Percentiles rank a stretch among this genome's conserved stretches.
Evolutionary conservation across 2,113 vertebrate genomes (phyloP).

Genomic region (Phylloscopus trochiloides): DNA sequence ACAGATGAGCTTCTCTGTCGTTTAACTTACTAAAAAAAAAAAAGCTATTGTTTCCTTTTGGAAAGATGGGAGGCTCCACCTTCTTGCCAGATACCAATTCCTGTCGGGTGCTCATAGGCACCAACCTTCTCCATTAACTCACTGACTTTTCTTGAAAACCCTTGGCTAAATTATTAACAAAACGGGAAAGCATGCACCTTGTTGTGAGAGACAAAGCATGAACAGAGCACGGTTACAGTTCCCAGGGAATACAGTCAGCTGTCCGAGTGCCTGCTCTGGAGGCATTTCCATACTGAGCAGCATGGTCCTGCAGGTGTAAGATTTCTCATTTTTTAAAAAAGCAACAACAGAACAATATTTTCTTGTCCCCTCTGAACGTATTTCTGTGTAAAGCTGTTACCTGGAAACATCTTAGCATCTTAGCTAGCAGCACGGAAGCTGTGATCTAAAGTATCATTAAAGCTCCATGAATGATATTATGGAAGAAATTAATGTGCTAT

Average conservation of each 20-base stretch:
- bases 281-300: constrained; percentile 15
- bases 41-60: constrained; percentile 68
- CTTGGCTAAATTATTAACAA: constrained; percentile 45
- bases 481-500: constrained; percentile 41
- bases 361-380: constrained; percentile 31
- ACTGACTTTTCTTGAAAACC: constrained; percentile 22
- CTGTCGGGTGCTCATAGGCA: constrained; percentile 7
- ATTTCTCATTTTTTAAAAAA: neutral
- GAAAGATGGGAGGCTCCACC: constrained; percentile 62
- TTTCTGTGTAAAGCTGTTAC: constrained; percentile 63
- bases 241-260: neutral
- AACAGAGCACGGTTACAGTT: neutral
- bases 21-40: constrained; percentile 50
- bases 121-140: constrained; percentile 36
- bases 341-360: constrained; percentile 17
- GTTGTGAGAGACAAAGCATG: neutral
- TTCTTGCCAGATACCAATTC: constrained; percentile 49
- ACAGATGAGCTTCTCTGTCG: constrained; percentile 5
- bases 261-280: neutral
- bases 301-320: constrained; percentile 68
- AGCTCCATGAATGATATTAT: neutral
- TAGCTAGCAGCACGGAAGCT: constrained; percentile 47
- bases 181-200: constrained; percentile 34
- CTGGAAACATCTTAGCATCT: constrained; percentile 34
- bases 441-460: constrained; percentile 44